Percentiles rank a stretch among this genome's conserved stretches.
Evolutionary conservation across 2,888 invertebrate genomes (phyloP).

Genomic region (Petrophora chlorosata): DNA sequence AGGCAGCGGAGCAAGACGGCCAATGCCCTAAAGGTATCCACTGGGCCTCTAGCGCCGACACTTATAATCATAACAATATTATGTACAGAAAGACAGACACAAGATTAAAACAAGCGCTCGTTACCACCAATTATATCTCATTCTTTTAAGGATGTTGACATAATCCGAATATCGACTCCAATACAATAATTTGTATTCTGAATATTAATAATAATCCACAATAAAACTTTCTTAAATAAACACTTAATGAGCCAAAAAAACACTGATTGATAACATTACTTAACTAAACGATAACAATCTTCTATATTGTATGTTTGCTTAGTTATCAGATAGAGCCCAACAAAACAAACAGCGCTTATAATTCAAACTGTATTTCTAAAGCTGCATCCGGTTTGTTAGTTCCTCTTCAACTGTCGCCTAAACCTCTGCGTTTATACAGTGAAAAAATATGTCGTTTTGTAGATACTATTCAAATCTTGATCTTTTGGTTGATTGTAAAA

Average conservation of each 20-base stretch:
- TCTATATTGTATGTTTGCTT: constrained; percentile 6
- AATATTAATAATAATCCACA: background rate
- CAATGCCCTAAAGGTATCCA: constrained; percentile 50
- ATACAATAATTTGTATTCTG: too few species aligned
- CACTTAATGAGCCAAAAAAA: too few species aligned
- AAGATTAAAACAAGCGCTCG: background rate
- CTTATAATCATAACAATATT: background rate
- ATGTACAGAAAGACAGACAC: background rate
- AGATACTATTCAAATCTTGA: too few species aligned
- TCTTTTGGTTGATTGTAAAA: too few species aligned
- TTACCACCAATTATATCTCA: too few species aligned
- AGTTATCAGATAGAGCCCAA: constrained; percentile 7
- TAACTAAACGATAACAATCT: constrained; percentile 9
- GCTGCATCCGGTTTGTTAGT: constrained; percentile 11
- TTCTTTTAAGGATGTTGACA: too few species aligned
- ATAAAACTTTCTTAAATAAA: background rate
- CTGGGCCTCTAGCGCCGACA: background rate
- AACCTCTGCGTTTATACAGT: background rate
- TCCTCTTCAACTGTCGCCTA: background rate
- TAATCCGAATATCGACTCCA: background rate
- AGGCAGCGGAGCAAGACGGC: constrained; percentile 51
- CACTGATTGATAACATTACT: too few species aligned
- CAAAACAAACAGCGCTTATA: constrained; percentile 1
- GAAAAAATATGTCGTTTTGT: too few species aligned
- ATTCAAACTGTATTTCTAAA: constrained; percentile 3